phyloP scores from a whole-genome alignment of 2,113 vertebrate species.

The Limanda limanda region DNA sequence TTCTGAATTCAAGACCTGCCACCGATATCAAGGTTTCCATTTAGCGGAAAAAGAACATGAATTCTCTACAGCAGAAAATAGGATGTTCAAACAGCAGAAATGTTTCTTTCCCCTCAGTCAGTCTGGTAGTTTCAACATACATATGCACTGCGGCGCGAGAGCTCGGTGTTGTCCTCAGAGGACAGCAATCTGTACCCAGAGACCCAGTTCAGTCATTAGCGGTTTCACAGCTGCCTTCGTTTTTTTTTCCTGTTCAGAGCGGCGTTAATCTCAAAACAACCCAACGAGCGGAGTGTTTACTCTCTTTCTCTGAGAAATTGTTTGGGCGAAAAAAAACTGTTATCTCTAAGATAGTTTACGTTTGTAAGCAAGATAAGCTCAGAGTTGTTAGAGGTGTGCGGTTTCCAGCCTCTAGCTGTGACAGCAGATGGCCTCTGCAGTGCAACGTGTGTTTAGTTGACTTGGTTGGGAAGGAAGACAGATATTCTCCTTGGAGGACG shows the following conservation, averaged over 20 bases:
- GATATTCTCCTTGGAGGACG: conserved; percentile 19
- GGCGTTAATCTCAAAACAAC: conserved; percentile 34
- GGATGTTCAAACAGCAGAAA: background rate
- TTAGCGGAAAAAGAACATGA: background rate
- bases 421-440: conserved; percentile 2
- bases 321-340: conserved; percentile 21
- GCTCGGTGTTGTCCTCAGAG: conserved; percentile 10
- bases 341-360: conserved; percentile 19
- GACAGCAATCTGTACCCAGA: conserved; percentile 12
- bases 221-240: conserved; percentile 17
- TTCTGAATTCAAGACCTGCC: background rate
- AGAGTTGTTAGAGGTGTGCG: conserved; percentile 11
- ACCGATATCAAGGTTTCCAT: too few species aligned
- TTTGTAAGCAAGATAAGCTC: conserved; percentile 21
- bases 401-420: conserved; percentile 23
- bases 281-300: background rate
- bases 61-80: background rate
- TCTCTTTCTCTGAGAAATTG: conserved; percentile 18
- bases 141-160: background rate
- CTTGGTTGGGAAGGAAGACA: conserved; percentile 15
- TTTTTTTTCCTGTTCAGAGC: conserved; percentile 19
- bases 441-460: conserved; percentile 13
- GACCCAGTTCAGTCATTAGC: conserved; percentile 20
- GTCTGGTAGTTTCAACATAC: background rate
- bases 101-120: background rate